phyloP scores from a whole-genome alignment of 2,113 vertebrate species.

The Mirounga angustirostris region DNA sequence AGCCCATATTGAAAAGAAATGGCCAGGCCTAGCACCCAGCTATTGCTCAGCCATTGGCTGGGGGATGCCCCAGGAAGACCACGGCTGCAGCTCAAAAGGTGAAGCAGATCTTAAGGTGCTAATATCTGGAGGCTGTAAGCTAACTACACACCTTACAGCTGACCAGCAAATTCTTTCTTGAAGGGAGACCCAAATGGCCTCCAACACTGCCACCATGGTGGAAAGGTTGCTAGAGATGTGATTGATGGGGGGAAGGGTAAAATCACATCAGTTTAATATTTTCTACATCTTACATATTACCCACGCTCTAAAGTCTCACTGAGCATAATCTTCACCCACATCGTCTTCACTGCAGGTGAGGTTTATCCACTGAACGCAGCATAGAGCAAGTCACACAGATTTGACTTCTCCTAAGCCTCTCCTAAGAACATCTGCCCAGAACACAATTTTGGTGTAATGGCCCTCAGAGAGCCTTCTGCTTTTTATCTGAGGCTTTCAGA shows the following conservation, averaged over 20 bases:
- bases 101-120: no score
- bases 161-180: neutral
- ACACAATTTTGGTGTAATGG: neutral
- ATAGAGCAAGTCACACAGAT: neutral
- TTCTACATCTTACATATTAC: neutral
- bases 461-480: neutral
- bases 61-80: neutral
- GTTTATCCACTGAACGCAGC: neutral
- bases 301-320: neutral
- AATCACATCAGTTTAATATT: neutral
- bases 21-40: neutral
- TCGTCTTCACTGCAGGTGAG: conserved; percentile 7
- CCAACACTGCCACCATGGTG: no score
- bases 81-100: neutral
- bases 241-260: neutral
- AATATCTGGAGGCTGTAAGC: neutral
- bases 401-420: neutral
- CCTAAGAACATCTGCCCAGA: neutral
- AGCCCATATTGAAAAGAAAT: neutral
- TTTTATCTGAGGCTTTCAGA: conserved; percentile 12
- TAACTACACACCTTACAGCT: neutral
- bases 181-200: neutral
- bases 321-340: conserved; percentile 42
- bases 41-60: neutral
- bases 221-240: neutral